Conservation (phyloP, 2,797 vertebrate species). For the Crocodylus rhombifer region DNA sequence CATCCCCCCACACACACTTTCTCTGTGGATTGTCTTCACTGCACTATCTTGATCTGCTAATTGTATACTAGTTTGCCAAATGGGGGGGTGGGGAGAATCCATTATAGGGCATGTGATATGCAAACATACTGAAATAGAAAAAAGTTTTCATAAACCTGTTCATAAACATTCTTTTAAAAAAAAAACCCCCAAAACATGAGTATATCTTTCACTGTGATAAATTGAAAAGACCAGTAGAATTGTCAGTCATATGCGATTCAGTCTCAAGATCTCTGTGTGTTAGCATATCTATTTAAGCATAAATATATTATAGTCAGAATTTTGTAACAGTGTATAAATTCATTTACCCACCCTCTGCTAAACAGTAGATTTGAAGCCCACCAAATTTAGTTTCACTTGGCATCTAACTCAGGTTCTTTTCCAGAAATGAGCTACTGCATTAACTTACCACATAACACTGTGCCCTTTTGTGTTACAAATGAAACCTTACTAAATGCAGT, state of each 20-base stretch:
- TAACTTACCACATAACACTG: constrained; percentile 6
- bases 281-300: background rate
- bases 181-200: background rate
- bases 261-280: background rate
- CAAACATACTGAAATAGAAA: background rate
- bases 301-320: background rate
- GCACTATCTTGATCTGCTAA: constrained; percentile 39
- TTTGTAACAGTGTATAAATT: background rate
- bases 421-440: background rate
- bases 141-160: background rate
- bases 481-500: rapidly evolving
- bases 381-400: background rate
- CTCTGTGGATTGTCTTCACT: constrained; percentile 63
- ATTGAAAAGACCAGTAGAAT: background rate
- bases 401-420: background rate
- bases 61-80: background rate
- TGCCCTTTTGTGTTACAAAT: background rate
- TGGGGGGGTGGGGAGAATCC: constrained; percentile 6
- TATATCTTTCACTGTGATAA: background rate
- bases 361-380: background rate
- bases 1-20: constrained; percentile 44
- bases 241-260: background rate
- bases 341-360: background rate
- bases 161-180: background rate
- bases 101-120: background rate